A percentile compares a stretch with the other conserved stretches of the same genome.
phyloP scores from a whole-genome alignment of 1,140 invertebrate species.

The Drosophila paulistorum region DNA sequence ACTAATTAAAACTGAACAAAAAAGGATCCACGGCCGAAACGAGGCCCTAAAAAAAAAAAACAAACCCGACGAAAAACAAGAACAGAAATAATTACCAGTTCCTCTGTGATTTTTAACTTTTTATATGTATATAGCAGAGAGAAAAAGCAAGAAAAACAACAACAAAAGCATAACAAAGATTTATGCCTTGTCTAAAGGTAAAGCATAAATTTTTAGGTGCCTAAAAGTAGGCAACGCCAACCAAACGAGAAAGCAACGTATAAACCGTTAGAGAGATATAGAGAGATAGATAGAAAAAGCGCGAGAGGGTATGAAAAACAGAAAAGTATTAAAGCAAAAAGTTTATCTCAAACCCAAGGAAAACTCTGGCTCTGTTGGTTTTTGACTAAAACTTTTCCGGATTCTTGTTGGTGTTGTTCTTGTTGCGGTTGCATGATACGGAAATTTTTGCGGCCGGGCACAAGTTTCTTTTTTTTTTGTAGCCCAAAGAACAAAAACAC shows the following conservation, averaged over 20 bases:
- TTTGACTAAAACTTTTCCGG: constrained; percentile 50
- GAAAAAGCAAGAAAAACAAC: background rate
- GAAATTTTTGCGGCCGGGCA: constrained; percentile 48
- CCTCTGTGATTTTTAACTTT: constrained; percentile 12
- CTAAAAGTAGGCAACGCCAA: constrained; percentile 35
- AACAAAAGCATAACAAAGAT: constrained; percentile 49
- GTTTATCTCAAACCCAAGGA: constrained; percentile 33
- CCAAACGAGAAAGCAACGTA: constrained; percentile 10
- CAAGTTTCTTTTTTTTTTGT: background rate
- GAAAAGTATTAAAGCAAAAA: constrained; percentile 55
- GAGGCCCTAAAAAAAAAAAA: background rate
- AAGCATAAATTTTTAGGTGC: constrained; percentile 52
- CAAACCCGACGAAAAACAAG: background rate
- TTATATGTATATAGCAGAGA: background rate
- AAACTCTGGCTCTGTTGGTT: constrained; percentile 22
- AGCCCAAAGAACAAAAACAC: background rate
- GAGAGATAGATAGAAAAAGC: background rate
- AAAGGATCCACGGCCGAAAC: background rate
- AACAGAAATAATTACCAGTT: constrained; percentile 11
- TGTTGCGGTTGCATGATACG: constrained; percentile 54
- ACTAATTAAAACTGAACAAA: constrained; percentile 5
- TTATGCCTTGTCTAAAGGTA: constrained; percentile 49
- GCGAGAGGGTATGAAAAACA: background rate
- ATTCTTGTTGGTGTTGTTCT: constrained; percentile 31
- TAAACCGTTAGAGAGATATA: background rate